Conservation (phyloP, 92 coral and sea anemone species). For the Plumapathes pennacea region DNA sequence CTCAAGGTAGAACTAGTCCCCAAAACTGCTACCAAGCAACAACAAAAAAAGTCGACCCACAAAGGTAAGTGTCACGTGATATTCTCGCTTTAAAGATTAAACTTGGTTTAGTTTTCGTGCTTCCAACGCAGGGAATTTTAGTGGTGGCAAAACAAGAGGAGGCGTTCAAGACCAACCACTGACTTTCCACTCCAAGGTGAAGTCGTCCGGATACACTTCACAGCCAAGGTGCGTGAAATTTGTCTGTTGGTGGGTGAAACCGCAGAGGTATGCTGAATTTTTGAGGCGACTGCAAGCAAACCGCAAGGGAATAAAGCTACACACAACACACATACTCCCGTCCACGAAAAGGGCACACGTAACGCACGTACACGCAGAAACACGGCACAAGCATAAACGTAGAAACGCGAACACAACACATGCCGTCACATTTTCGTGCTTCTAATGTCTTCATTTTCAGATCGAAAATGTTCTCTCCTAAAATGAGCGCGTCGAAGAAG, state of each 20-base stretch:
- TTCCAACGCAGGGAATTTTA: not conserved
- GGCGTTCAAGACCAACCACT: conserved; percentile 69
- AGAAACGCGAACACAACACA: no score
- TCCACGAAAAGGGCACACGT: no score
- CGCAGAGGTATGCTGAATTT: no score
- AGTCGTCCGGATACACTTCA: conserved; percentile 86
- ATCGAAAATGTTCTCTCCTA: conserved; percentile 92
- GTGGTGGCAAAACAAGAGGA: no score
- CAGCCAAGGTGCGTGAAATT: conserved; percentile 77
- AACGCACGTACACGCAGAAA: no score
- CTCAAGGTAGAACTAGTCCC: conserved; percentile 86
- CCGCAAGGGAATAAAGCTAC: no score
- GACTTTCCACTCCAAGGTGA: conserved; percentile 88
- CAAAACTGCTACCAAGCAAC: conserved; percentile 38
- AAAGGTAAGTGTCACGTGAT: conserved; percentile 6
- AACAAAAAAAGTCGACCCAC: conserved; percentile 1
- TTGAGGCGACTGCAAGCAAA: no score
- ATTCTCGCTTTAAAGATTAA: not conserved
- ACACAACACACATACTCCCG: no score
- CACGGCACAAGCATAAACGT: no score
- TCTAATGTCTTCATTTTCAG: conserved; percentile 62
- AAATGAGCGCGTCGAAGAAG: conserved; percentile 60
- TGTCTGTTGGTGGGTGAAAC: no score
- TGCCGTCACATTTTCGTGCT: no score
- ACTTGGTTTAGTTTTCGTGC: not conserved